Evolutionary conservation across 2,113 vertebrate species (phyloP).

Genomic region (Rhabdornis inornatus): DNA sequence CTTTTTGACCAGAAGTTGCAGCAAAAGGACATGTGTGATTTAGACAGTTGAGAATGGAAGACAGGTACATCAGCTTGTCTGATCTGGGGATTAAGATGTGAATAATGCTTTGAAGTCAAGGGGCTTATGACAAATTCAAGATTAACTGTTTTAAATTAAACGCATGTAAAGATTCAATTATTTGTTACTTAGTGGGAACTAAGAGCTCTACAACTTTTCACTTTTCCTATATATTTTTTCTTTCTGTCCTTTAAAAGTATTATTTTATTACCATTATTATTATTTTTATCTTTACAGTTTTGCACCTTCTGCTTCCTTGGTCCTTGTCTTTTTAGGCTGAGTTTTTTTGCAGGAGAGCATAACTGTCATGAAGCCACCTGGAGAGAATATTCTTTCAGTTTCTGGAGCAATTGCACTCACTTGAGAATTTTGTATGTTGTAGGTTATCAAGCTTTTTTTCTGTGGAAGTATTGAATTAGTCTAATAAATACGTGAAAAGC

Average conservation of each 20-base stretch:
- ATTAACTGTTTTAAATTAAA: background rate
- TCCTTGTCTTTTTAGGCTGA: background rate
- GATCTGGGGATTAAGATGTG: background rate
- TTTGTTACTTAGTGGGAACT: background rate
- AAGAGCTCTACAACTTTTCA: background rate
- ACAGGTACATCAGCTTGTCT: background rate
- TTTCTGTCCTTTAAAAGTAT: background rate
- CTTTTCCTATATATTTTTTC: background rate
- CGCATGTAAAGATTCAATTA: background rate
- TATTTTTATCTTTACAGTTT: background rate
- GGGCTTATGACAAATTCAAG: background rate
- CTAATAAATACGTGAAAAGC: background rate
- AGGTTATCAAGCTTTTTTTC: background rate
- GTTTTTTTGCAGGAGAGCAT: background rate
- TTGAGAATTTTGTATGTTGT: background rate
- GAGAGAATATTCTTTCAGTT: background rate
- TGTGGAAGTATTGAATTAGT: rapidly evolving
- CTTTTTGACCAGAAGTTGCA: background rate
- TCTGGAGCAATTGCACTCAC: background rate
- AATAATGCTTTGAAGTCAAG: background rate
- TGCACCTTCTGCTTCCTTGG: background rate
- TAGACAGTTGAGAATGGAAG: background rate
- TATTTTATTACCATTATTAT: background rate
- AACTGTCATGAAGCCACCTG: background rate
- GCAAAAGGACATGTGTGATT: background rate